Percentiles rank a stretch among this genome's conserved stretches.
Conservation (phyloP, 2,113 vertebrate species). For the Hippocampus abdominalis region DNA sequence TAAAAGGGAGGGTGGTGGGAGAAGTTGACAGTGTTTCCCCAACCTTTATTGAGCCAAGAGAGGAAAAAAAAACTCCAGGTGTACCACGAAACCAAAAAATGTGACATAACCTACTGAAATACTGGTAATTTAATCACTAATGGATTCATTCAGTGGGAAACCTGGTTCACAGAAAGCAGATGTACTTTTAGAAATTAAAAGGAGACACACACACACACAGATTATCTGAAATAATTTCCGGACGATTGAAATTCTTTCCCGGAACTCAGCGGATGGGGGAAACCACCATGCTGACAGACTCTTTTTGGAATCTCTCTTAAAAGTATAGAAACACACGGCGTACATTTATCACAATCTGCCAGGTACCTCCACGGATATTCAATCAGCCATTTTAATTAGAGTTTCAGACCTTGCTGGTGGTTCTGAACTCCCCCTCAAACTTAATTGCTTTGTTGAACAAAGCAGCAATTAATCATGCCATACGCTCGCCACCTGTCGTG, state of each 20-base stretch:
- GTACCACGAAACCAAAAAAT: too few species aligned
- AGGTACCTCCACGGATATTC: slow-evolving; percentile 18
- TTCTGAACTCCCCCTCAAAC: slow-evolving; percentile 48
- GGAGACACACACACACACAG: too few species aligned
- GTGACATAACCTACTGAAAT: too few species aligned
- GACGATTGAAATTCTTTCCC: background rate
- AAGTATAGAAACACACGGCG: slow-evolving; percentile 6
- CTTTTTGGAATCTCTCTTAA: background rate
- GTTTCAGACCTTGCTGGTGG: slow-evolving; percentile 41
- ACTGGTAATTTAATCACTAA: too few species aligned
- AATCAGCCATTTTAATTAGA: slow-evolving; percentile 64
- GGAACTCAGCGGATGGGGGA: background rate
- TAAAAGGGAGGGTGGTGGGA: too few species aligned
- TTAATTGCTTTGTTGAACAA: slow-evolving; percentile 74
- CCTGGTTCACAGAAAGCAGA: too few species aligned
- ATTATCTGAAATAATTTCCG: too few species aligned
- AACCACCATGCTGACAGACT: background rate
- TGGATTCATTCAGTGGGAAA: too few species aligned
- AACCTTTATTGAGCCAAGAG: too few species aligned
- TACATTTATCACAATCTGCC: slow-evolving; percentile 3
- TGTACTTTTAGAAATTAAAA: too few species aligned
- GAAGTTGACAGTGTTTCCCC: too few species aligned
- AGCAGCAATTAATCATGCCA: slow-evolving; percentile 72
- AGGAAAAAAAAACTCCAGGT: too few species aligned
- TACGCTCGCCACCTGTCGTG: slow-evolving; percentile 59